Evolutionary conservation across 2,797 vertebrate species (phyloP), one percentile per base, ranked within the genome.

Genomic region (Coregonus ussuriensis): DNA sequence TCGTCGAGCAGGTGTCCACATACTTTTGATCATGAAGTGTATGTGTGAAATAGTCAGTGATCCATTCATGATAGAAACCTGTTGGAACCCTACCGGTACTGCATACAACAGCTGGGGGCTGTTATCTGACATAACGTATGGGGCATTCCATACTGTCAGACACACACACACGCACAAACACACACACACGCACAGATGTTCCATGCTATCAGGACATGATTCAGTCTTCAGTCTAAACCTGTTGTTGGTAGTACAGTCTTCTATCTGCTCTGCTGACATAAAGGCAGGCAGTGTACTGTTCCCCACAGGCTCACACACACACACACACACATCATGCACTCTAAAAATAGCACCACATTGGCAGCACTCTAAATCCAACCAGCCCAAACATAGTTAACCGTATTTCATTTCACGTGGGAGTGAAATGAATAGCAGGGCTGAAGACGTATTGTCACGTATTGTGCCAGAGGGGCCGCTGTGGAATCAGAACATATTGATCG

Each of bases 11-110:
- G 5, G 7, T 59, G 54, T 59, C 16, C n/a, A 18, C n/a, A 53
- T 53, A 59, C 5, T 37, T 11, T 47, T 47, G 41, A 11, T 47
- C 41, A 47, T 47, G 7, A 9, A 2, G 41, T 47, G 37, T n/a
- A 82, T 66, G 86, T 90, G 86, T 79, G 82, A 84, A 85, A 77
- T 77, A 81, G 67, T 75, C 81, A 79, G 73, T 86, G 81, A 88
- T 83, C 81, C 81, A 77, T 85, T 73, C 72, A 79, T 77, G 74
- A 84, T 75, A 71, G 68, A 71, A 70, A 89, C 62, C 71, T 80
- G 83, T 89, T 87, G 87, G 86, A 82, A 77, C 59, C 11, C n/a
- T 21, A 25, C 9, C 1, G 56, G 56, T 25, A 11, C 9, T 9
- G 41, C 2, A 9, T 47, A 9, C 7, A 47, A 7, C 7, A 47